Evolutionary conservation across 2,797 vertebrate genomes (phyloP).

Genomic region (Sebastolobus altivelis): DNA sequence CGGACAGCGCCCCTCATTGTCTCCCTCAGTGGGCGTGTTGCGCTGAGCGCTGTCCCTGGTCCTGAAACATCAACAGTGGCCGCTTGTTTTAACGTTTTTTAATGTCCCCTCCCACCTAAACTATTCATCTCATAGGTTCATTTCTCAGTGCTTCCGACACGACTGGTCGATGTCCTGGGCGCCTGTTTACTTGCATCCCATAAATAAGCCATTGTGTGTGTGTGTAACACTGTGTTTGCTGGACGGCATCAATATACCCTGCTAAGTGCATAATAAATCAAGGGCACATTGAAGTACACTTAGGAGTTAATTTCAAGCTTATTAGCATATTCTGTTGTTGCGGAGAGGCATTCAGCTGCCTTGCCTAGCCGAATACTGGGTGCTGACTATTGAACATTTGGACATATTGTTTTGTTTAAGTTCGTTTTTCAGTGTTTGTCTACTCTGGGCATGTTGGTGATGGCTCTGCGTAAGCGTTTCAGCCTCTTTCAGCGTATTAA

Average conservation of each 20-base stretch:
- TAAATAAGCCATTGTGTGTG: slow-evolving; percentile 24
- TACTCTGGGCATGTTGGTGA: slow-evolving; percentile 8
- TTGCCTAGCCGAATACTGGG: not conserved
- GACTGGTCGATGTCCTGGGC: slow-evolving; percentile 62
- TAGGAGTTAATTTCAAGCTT: slow-evolving; percentile 10
- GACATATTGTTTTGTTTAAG: not conserved
- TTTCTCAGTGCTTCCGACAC: slow-evolving; percentile 17
- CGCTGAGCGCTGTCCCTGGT: slow-evolving; percentile 41
- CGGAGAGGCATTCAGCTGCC: not conserved
- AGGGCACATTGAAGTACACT: slow-evolving; percentile 11
- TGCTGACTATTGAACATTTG: not conserved
- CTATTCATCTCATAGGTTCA: not conserved
- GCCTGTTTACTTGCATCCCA: slow-evolving; percentile 64
- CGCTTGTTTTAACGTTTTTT: not conserved
- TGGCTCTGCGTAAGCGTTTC: slow-evolving; percentile 44
- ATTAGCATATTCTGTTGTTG: slow-evolving; percentile 17
- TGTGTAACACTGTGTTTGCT: slow-evolving; percentile 1
- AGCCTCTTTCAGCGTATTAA: slow-evolving; percentile 15
- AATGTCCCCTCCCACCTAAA: not conserved
- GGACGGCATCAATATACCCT: slow-evolving; percentile 2
- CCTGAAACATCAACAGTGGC: slow-evolving; percentile 12
- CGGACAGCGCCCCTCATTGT: slow-evolving; percentile 42
- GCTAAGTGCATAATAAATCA: slow-evolving; percentile 64
- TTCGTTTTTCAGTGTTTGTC: not conserved
- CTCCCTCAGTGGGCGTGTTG: slow-evolving; percentile 16